Conservation (phyloP, 2,113 vertebrate genomes). For the Caranx ignobilis region DNA sequence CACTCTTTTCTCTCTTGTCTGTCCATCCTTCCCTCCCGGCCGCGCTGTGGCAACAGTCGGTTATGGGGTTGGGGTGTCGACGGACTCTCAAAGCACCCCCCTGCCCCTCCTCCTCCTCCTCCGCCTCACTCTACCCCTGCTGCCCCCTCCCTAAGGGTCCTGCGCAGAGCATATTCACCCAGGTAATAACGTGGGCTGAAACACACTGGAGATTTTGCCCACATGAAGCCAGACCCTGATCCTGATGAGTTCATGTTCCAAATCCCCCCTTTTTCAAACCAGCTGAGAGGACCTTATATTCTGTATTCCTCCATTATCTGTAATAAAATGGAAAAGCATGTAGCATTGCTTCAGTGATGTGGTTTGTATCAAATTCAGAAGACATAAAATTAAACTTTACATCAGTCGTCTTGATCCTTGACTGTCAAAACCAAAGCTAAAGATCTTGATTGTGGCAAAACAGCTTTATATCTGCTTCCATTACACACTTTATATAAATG, state of each 20-base stretch:
- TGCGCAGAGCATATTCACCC: constrained; percentile 96
- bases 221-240: constrained; percentile 6
- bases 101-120: constrained; percentile 92
- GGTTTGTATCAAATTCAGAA: not conserved
- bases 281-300: not conserved
- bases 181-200: constrained; percentile 86
- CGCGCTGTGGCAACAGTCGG: constrained; percentile 89
- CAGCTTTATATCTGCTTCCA: not conserved
- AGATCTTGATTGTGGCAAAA: constrained; percentile 6
- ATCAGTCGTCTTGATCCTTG: not conserved
- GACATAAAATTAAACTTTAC: not conserved
- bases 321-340: not conserved
- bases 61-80: constrained; percentile 98
- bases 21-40: constrained; percentile 77
- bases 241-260: constrained; percentile 7
- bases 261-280: not conserved
- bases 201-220: constrained; percentile 15
- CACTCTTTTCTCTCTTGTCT: constrained; percentile 69
- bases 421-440: not conserved
- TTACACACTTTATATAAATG: not conserved
- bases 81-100: constrained; percentile 94
- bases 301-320: not conserved
- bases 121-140: constrained; percentile 94
- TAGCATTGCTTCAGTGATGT: not conserved
- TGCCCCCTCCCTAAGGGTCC: constrained; percentile 95